phyloP scores from a whole-genome alignment of 1,140 invertebrate species.

The Megalopta genalis region DNA sequence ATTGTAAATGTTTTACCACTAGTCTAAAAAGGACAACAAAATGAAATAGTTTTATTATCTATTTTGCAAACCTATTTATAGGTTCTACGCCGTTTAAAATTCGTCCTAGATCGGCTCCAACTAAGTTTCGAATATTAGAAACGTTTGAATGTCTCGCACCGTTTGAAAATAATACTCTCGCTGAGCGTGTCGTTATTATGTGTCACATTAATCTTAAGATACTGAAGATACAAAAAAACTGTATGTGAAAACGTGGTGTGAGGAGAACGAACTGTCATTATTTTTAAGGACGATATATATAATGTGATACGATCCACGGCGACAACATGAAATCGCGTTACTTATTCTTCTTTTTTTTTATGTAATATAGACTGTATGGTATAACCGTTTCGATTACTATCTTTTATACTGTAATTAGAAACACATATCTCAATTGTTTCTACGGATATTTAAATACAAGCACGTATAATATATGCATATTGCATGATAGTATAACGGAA shows the following conservation, averaged over 20 bases:
- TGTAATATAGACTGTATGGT: constrained; percentile 18
- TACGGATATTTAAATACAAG: constrained; percentile 10
- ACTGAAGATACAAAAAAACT: background rate
- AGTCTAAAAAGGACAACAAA: too few relatives aligned
- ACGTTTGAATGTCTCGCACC: background rate
- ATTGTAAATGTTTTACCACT: too few relatives aligned
- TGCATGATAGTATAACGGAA: constrained; percentile 6
- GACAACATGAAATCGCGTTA: constrained; percentile 19
- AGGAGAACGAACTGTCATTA: constrained; percentile 2
- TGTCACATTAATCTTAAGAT: background rate
- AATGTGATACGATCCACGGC: constrained; percentile 29
- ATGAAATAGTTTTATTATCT: too few relatives aligned
- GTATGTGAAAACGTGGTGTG: background rate
- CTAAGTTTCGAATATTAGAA: background rate
- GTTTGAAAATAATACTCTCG: background rate
- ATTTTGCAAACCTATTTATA: too few relatives aligned
- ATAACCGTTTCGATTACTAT: constrained; percentile 1
- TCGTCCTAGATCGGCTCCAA: too few relatives aligned
- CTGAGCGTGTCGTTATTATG: background rate
- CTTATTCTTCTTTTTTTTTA: constrained; percentile 15
- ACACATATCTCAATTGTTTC: constrained; percentile 5
- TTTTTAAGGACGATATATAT: background rate
- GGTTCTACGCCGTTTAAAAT: too few relatives aligned
- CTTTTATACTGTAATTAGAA: constrained; percentile 30
- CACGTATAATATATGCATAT: constrained; percentile 7